Evolutionary conservation across 2,888 invertebrate genomes (phyloP).

Genomic region (Eustalomyia histrio): DNA sequence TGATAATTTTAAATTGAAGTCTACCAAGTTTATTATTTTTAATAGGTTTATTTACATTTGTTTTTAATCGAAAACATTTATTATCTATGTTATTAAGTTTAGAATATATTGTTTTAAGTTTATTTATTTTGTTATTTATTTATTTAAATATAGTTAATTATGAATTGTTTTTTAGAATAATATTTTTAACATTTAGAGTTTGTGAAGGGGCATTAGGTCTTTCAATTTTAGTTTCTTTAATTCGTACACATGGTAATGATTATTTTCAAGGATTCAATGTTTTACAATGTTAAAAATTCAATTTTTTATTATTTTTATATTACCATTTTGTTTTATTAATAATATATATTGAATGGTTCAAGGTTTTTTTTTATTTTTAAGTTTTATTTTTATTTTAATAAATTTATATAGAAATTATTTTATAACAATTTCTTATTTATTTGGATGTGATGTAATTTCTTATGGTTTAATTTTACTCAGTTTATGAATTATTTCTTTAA

Average conservation of each 20-base stretch:
- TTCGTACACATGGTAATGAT: conserved; percentile 84
- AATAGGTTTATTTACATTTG: too few relatives aligned
- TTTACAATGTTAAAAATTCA: conserved; percentile 82
- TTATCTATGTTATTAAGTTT: too few relatives aligned
- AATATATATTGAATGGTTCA: conserved; percentile 82
- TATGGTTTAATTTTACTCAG: conserved; percentile 82
- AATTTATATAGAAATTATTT: conserved; percentile 76
- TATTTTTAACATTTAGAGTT: conserved; percentile 83
- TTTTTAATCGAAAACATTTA: too few relatives aligned
- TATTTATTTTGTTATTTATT: too few relatives aligned
- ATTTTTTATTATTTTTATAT: conserved; percentile 77
- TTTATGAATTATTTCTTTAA: conserved; percentile 83
- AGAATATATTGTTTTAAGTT: too few relatives aligned
- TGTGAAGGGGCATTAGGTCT: conserved; percentile 85
- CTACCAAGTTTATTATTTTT: too few relatives aligned
- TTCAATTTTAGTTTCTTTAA: conserved; percentile 83
- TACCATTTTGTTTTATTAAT: conserved; percentile 81
- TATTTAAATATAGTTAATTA: too few relatives aligned
- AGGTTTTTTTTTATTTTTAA: conserved; percentile 80
- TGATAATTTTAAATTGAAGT: too few relatives aligned
- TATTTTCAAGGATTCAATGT: conserved; percentile 83
- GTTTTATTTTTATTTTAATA: conserved; percentile 80
- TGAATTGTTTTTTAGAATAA: conserved; percentile 81
- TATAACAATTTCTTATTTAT: conserved; percentile 71
- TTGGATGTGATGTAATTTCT: conserved; percentile 81